Conservation (phyloP, 2,888 invertebrate genomes). For the Rhorus exstirpatorius region DNA sequence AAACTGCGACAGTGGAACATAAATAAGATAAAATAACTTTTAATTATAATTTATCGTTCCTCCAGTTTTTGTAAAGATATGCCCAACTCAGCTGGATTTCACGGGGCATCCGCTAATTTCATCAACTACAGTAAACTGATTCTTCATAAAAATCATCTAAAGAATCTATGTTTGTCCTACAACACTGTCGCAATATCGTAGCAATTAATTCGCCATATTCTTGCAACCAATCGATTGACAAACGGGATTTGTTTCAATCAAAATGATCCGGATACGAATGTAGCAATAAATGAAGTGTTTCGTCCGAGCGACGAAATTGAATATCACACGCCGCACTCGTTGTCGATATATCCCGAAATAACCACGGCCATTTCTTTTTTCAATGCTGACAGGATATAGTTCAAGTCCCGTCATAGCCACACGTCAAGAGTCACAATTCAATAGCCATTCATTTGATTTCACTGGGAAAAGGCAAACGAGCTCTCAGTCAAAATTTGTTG, state of each 20-base stretch:
- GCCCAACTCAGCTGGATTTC: no score
- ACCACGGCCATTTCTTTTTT: constrained; percentile 27
- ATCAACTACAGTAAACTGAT: background rate
- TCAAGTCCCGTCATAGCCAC: constrained; percentile 27
- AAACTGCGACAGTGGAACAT: background rate
- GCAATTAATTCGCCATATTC: background rate
- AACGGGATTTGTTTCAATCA: background rate
- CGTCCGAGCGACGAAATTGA: constrained; percentile 42
- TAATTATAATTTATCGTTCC: no score
- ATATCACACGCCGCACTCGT: constrained; percentile 17
- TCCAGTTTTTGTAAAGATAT: no score
- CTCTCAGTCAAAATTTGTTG: constrained; percentile 36
- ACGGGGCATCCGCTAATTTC: background rate
- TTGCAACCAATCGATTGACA: background rate
- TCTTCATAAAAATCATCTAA: background rate
- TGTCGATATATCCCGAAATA: constrained; percentile 32
- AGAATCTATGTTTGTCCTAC: background rate
- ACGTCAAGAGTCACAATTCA: constrained; percentile 50
- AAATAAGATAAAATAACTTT: no score
- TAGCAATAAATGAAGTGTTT: constrained; percentile 45
- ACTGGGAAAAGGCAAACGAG: constrained; percentile 28
- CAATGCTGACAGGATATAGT: constrained; percentile 24
- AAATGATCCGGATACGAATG: constrained; percentile 42
- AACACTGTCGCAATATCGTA: background rate
- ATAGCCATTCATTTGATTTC: constrained; percentile 59